Percentiles rank a stretch among this genome's conserved stretches.
Conservation (phyloP, 2,113 vertebrate genomes). For the Smithornis capensis region DNA sequence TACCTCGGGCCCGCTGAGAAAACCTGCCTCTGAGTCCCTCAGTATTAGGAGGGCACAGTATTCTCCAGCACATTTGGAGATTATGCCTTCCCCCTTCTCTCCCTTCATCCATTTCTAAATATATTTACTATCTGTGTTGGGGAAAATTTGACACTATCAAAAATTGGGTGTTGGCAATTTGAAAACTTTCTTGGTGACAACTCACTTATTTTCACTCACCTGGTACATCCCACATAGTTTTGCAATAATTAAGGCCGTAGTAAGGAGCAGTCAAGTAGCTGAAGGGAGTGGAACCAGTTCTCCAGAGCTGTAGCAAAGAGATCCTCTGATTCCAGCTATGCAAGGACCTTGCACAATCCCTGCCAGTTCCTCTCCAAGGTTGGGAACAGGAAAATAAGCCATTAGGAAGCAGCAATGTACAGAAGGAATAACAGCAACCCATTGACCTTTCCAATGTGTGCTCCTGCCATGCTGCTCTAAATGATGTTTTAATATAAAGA, state of each 20-base stretch:
- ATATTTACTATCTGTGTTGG: not conserved
- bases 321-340: not conserved
- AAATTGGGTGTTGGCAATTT: not conserved
- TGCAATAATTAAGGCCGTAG: not conserved
- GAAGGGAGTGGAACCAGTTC: not conserved
- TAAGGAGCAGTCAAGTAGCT: not conserved
- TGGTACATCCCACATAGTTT: not conserved
- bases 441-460: not conserved
- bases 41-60: fast-evolving
- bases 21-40: not conserved
- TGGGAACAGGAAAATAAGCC: not conserved
- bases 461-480: not conserved
- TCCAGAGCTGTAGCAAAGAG: not conserved
- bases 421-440: not conserved
- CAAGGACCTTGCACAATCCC: not conserved
- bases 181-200: not conserved
- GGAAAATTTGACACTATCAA: not conserved
- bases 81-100: not conserved
- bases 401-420: not conserved
- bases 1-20: not conserved
- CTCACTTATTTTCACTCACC: not conserved
- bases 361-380: not conserved
- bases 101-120: not conserved
- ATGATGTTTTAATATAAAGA: not conserved
- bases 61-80: not conserved